Base-by-base conservation (phyloP, 2,113 vertebrate genomes). In the Phainopepla nitens region DNA sequence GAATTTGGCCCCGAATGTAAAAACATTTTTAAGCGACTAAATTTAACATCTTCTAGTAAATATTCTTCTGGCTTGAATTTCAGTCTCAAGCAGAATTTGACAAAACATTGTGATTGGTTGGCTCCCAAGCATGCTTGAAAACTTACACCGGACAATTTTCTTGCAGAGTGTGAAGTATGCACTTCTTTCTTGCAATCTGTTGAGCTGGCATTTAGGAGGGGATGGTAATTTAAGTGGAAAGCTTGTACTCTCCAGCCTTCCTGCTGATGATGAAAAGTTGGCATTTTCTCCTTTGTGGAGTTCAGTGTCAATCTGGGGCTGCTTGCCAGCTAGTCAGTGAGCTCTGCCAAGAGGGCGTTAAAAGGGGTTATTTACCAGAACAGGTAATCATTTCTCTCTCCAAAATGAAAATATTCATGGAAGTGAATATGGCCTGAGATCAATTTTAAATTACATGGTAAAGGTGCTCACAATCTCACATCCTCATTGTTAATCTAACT, bases 21-120 rank as follows among this genome's bases (percentile, higher is more conserved):
- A 95, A 96, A 96, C 85, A 96, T 95, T 88, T 97, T 70, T 24
- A 94, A 93, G 69, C 89, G 76, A 81, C 94, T 96, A 96, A 96
- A 95, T 94, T 96, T 97, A 97, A 96, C 93, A 76, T 96, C 82
- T 96, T 93, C 92, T 96, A 96, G 92, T 97, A 93, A 93, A 96
- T 96, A 94, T 83, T 95, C 93, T 89, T 81, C 88, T 93, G 92
- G 79, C 88, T 96, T 92, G 65, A 89, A 89, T 94, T 96, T 89
- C 88, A 72, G 69, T 92, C 92, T 95, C 86, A 96, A 92, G 80
- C 28, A 64, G 69, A 92, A 93, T 95, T 95, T 94, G 92, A 94
- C 90, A 92, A 95, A 96, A 95, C 94, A 89, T 87, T 95, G 93
- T 88, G 90, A 96, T 96, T 97, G 96, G 95, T 97, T 95, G 94